Conservation (phyloP, 2,888 invertebrate genomes). For the Mamestra brassicae region DNA sequence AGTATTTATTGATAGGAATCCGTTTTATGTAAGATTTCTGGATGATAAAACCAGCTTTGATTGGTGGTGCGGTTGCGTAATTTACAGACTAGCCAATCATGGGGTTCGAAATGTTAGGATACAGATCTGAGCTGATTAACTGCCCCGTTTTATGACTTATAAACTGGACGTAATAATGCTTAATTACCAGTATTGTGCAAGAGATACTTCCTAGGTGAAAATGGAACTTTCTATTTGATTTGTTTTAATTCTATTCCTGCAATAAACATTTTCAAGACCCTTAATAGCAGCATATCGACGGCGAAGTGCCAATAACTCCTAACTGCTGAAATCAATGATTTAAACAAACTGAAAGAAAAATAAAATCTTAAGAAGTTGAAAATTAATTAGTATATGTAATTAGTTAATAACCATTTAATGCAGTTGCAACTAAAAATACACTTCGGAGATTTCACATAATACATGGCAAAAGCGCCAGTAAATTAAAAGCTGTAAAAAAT, state of each 20-base stretch:
- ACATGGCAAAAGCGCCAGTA: no score
- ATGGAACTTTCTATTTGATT: slow-evolving; percentile 9
- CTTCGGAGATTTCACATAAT: no score
- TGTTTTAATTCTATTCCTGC: not conserved
- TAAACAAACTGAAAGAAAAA: no score
- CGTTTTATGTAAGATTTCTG: slow-evolving; percentile 43
- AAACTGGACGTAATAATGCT: slow-evolving; percentile 18
- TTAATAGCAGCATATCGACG: no score
- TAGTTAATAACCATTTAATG: no score
- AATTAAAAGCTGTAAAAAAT: no score
- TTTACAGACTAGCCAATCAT: slow-evolving; percentile 19
- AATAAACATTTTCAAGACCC: not conserved
- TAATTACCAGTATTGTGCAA: slow-evolving; percentile 7
- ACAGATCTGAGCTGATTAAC: slow-evolving; percentile 31
- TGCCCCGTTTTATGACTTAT: slow-evolving; percentile 26
- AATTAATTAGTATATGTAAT: no score
- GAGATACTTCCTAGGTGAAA: not conserved
- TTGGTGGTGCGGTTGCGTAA: slow-evolving; percentile 34
- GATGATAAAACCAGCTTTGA: slow-evolving; percentile 49
- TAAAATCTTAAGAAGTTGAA: no score
- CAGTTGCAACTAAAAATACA: no score
- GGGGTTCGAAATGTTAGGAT: slow-evolving; percentile 17
- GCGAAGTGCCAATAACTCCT: no score
- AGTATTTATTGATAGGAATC: slow-evolving; percentile 35
- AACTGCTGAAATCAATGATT: no score